Evolutionary conservation across 2,888 invertebrate genomes (phyloP), one percentile per base, ranked within the genome.

Genomic region (Danaus chrysippus): DNA sequence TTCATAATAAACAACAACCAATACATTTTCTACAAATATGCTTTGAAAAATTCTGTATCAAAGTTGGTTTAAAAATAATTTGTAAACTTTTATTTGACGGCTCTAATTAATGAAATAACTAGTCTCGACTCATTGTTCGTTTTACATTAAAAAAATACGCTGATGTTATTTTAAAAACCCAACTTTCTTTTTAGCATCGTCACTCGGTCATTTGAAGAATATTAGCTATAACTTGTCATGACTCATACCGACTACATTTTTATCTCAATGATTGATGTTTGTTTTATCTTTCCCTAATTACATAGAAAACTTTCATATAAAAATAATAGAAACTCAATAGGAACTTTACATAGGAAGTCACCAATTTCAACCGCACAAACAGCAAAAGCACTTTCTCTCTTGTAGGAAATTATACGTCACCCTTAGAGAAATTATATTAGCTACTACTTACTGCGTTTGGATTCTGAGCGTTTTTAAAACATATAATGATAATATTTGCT

Each of bases 121-220:
- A 34, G 23, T 34, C 23, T 23, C 23, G 8, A 34, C 23, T 34
- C 23, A 34, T 34, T 34, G 23, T 34, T 34, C 23, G 23, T 34
- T 34, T 34, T 6, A 34, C 23, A 34, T 23, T 34, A 34, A 34
- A 34, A 34, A 34, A 34, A 34, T 34, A 34, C 2, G 23, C 10
- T 49, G 15, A 49, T 17, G 17, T 17, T 15, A 49, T 49, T 49
- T 11, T 17, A 49, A 49, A 43, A 49, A 49, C 1, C 49, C 17
- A 17, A 49, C 49, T 49, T 49, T 49, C 49, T 17, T 49, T 49
- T 49, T 17, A 49, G 11, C 49, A 46, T n/a, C 46, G 12, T 46
- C 15, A 46, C 46, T 15, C 17, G 17, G 17, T 49, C 17, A 49
- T 49, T 17, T 46, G 9, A 49, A 49, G 11, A 49, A 43, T n/a